Conservation (phyloP, 2,113 vertebrate genomes). For the Zosterops lateralis region DNA sequence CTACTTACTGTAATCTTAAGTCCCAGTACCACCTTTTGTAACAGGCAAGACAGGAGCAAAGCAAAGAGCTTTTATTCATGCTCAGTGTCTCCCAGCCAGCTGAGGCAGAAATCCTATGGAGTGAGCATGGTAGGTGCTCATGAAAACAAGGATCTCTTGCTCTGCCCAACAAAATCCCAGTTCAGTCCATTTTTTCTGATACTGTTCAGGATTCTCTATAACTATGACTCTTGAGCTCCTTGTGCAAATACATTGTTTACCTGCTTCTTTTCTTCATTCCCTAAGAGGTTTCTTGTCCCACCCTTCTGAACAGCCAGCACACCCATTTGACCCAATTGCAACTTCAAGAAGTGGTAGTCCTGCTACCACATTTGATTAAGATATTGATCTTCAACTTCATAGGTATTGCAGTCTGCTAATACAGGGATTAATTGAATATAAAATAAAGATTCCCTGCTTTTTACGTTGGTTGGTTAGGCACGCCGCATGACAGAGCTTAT, state of each 20-base stretch:
- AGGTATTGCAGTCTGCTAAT: not conserved
- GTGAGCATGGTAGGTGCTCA: not conserved
- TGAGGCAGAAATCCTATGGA: not conserved
- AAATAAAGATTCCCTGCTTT: not conserved
- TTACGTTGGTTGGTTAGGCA: not conserved
- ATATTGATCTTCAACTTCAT: not conserved
- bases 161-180: not conserved
- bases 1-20: not conserved
- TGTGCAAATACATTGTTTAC: not conserved
- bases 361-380: not conserved
- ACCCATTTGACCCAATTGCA: not conserved
- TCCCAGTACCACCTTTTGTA: not conserved
- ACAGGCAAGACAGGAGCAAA: not conserved
- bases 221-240: not conserved
- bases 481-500: not conserved
- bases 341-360: not conserved
- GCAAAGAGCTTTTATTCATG: not conserved
- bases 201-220: not conserved
- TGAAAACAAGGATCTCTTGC: not conserved
- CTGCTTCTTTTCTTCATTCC: not conserved
- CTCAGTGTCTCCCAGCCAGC: not conserved
- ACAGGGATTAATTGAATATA: not conserved
- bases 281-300: not conserved
- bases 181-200: not conserved
- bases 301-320: not conserved